A percentile compares a stretch with the other conserved stretches of the same genome.
Conservation (phyloP, 2,888 invertebrate genomes). For the Pyrrhia umbra region DNA sequence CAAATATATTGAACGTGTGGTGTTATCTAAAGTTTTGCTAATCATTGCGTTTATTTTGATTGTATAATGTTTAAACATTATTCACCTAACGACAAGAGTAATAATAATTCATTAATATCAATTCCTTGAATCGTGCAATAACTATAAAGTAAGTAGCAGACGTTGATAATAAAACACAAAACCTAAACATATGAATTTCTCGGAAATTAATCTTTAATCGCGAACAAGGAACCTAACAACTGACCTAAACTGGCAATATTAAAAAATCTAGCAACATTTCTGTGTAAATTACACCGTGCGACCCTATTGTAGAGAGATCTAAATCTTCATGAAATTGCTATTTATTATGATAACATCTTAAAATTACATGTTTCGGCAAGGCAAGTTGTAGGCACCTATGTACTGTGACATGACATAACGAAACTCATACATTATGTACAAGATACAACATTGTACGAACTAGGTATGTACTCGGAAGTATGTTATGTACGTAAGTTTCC, state of each 20-base stretch:
- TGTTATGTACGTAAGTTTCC: constrained; percentile 29
- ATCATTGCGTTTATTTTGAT: background rate
- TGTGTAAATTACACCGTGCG: constrained; percentile 56
- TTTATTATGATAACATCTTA: constrained; percentile 49
- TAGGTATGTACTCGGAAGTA: constrained; percentile 48
- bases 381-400: constrained; percentile 4
- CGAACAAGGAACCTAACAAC: constrained; percentile 37
- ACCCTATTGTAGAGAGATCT: constrained; percentile 57
- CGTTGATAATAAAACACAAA: constrained; percentile 29
- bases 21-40: background rate
- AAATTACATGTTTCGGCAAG: constrained; percentile 42
- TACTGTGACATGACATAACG: constrained; percentile 28
- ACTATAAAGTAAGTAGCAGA: constrained; percentile 9
- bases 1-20: no score
- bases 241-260: constrained; percentile 43
- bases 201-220: constrained; percentile 50
- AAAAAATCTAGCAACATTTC: constrained; percentile 39
- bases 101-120: constrained; percentile 21
- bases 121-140: constrained; percentile 33
- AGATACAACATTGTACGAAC: constrained; percentile 1
- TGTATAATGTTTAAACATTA: background rate
- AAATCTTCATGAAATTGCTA: constrained; percentile 53
- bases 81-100: constrained; percentile 15
- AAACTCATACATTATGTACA: constrained; percentile 14
- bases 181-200: constrained; percentile 23